These are phyloP conservation scores for Conus canariensis DNA, from an alignment of 2,888 invertebrate species.

Conservation along the genomic window DNA sequence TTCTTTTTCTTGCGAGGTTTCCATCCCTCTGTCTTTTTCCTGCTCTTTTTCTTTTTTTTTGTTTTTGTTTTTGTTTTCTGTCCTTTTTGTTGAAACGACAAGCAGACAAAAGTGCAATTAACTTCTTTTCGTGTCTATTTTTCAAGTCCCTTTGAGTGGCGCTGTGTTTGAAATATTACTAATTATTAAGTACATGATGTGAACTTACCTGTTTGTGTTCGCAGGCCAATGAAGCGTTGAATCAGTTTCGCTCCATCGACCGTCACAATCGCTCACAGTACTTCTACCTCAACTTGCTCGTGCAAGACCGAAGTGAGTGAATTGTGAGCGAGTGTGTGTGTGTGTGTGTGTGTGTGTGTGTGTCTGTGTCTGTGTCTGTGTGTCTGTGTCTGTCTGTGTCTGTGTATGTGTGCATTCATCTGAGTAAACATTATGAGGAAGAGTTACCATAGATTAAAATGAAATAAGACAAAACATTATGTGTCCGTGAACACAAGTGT, in stretches of 20 bases:
- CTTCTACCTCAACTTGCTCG: conserved; percentile 70
- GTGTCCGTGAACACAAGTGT: background rate
- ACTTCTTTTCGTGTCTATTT: no score
- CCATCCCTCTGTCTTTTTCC: no score
- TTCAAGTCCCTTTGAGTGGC: no score
- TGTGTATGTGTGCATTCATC: background rate
- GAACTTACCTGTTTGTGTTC: conserved; percentile 3
- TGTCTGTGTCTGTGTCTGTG: background rate
- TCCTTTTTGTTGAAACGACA: no score
- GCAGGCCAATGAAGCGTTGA: conserved; percentile 74
- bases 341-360: background rate
- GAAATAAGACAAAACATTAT: background rate
- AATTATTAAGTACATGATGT: no score
- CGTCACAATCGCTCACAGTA: conserved; percentile 76
- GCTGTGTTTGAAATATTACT: no score
- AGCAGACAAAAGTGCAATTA: no score
- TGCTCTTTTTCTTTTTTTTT: no score
- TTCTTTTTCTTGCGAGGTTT: no score
- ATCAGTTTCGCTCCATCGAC: conserved; percentile 74
- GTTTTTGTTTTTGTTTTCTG: no score
- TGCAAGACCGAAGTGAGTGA: conserved; percentile 65
- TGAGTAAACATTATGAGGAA: background rate
- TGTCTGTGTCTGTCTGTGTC: background rate
- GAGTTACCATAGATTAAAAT: no score
- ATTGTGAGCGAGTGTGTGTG: background rate